Conservation (phyloP, 1,140 invertebrate species). For the Atta cephalotes region DNA sequence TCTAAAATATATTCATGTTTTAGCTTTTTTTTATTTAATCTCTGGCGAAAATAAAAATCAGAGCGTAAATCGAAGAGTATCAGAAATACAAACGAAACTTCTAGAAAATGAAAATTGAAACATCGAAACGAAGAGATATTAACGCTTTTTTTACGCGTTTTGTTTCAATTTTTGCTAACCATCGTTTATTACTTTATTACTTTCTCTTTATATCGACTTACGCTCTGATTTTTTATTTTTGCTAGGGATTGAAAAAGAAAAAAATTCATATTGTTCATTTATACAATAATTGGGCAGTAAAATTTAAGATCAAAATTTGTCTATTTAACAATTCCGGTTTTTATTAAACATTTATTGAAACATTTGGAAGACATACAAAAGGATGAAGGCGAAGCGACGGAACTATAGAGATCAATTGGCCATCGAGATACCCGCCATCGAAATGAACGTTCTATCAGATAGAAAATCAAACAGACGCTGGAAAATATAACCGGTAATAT, state of each 20-base stretch:
- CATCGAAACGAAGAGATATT: too few relatives aligned
- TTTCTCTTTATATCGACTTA: too few relatives aligned
- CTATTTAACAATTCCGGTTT: not conserved
- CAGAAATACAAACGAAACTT: too few relatives aligned
- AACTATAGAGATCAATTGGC: not conserved
- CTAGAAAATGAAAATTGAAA: too few relatives aligned
- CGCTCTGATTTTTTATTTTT: not conserved
- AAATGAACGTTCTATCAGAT: not conserved
- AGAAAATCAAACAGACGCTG: not conserved
- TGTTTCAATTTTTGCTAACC: too few relatives aligned
- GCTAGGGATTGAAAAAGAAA: not conserved
- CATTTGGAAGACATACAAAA: not conserved
- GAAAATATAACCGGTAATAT: not conserved
- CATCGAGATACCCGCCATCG: not conserved
- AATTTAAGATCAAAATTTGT: not conserved
- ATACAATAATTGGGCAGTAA: not conserved
- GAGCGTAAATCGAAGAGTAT: too few relatives aligned
- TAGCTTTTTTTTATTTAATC: too few relatives aligned
- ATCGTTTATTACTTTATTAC: too few relatives aligned
- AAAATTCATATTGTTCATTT: not conserved
- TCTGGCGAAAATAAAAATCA: too few relatives aligned
- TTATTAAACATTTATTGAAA: not conserved
- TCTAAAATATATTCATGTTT: not conserved
- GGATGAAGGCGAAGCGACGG: not conserved
- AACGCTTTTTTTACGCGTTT: too few relatives aligned